Base-by-base conservation (phyloP, 2,888 invertebrate genomes). In the Eugnorisma glareosa region DNA sequence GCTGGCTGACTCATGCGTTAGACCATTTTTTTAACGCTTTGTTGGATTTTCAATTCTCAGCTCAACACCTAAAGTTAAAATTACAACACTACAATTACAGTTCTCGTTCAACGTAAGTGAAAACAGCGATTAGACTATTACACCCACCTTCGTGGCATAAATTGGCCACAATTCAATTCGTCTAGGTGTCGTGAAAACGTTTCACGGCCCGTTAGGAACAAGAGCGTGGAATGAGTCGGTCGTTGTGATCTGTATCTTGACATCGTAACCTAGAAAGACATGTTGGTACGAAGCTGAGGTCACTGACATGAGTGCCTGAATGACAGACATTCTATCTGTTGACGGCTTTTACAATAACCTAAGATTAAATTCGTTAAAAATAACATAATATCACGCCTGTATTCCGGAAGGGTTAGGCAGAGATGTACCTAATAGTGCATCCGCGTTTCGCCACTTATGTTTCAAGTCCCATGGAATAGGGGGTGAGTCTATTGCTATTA, bases 161-260 rank as follows among this genome's bases (percentile, higher is more conserved):
- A 59, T 76, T 82, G 79, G 79, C 64, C 7, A n/a, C 43, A 15
- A 59, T 48, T 69, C 57, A 68, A 76, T 64, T 40, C 28, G 54
- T 81, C 61, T 45, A 28, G 10, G 8, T 48, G n/a, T 24, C 54
- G 15, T 68, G n/a, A 57, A 57, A 59, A 64, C 28, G 64, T 57
- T 69, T 69, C 43, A 82, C 67, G 31, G n/a, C 11, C 37, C 57
- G 66, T 69, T 77, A 54, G n/a, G 35, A 82, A 51, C 45, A n/a
- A 21, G 57, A 81, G 59, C 54, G 67, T 40, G 67, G 51, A 75
- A 21, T 35, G 57, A 81, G 31, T 43, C 3, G 3, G 35, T 31
- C 61, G 21, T 67, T 40, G 18, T 68, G 64, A 69, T 82, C 24
- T 51, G 28, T 57, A 66, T 76, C 48, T 82, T 76, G 77, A 68